Base-by-base conservation (phyloP, 2,888 invertebrate species). In the Spodoptera exigua region DNA sequence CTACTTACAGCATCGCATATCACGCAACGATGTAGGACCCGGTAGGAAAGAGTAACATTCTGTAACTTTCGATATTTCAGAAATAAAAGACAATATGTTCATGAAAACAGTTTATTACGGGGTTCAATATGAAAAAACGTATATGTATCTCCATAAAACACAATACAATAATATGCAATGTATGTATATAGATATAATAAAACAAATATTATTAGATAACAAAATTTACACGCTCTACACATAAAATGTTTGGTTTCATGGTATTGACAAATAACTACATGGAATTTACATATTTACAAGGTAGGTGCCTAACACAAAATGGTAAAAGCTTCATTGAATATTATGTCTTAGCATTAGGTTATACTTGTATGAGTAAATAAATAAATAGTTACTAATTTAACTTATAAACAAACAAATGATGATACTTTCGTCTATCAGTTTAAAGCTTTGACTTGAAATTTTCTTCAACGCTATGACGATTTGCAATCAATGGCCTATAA, bases 231-330 rank as follows among this genome's bases (percentile, higher is more conserved):
- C 83, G 85, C 78, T 84, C 89, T 92, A 93, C 85, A 87, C 84
- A 86, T 88, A 87, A 84, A 91, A 90, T 90, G 94, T 94, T 94
- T 93, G 94, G 94, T 94, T 92, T 93, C 89, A 85, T 90, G 92
- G 90, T 93, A 92, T 90, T 89, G 88, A 89, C 85, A 83, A 91
- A 86, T 89, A 87, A 85, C 88, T 90, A 92, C 82, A 84, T 89
- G 88, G 87, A 91, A 92, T 93, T 92, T 94, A 93, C 93, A 94
- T 94, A 94, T 94, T 89, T 94, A 94, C 94, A 94, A 73, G 74
- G 78, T 82, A 84, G 88, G 80, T 89, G 57, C 59, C 56, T 70
- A 89, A 90, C 83, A 83, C 80, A 88, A 88, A 89, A 81, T 89
- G 89, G 89, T 91, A 90, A 89, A 89, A 88, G 85, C 84, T 85